Percentiles rank a stretch among this genome's conserved stretches.
phyloP scores from a whole-genome alignment of 2,797 vertebrate species.

The Buceros bicornis region DNA sequence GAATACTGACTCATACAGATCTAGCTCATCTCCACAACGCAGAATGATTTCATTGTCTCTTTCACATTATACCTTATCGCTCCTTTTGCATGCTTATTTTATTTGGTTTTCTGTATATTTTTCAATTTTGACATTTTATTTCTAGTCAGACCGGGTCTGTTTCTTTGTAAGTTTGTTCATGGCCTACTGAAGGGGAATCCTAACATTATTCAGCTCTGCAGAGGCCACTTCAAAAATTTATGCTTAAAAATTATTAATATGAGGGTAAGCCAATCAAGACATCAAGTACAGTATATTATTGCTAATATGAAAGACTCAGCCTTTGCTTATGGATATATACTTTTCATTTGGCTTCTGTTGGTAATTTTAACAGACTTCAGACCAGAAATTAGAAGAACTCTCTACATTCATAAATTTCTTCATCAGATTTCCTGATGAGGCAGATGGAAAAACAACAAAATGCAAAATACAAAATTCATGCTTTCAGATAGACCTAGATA shows the following conservation, averaged over 20 bases:
- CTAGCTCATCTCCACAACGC: neutral
- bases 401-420: neutral
- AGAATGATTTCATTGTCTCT: neutral
- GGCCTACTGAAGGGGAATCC: neutral
- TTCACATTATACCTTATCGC: neutral
- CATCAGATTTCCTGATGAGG: neutral
- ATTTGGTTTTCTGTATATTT: neutral
- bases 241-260: neutral
- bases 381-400: neutral
- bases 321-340: neutral
- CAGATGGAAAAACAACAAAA: neutral
- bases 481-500: neutral
- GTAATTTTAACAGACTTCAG: neutral
- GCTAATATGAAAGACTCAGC: neutral
- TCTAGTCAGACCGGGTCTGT: neutral
- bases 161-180: neutral
- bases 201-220: neutral
- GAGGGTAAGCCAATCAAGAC: neutral
- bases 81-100: neutral
- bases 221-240: neutral
- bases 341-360: neutral
- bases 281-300: neutral
- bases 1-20: neutral
- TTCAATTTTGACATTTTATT: neutral
- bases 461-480: rapidly evolving